A percentile compares a stretch with the other conserved stretches of the same genome.
These are phyloP conservation scores for Tenthredo scrophulariae DNA, from an alignment of 2,888 invertebrate genomes.

Conservation along the genomic window DNA sequence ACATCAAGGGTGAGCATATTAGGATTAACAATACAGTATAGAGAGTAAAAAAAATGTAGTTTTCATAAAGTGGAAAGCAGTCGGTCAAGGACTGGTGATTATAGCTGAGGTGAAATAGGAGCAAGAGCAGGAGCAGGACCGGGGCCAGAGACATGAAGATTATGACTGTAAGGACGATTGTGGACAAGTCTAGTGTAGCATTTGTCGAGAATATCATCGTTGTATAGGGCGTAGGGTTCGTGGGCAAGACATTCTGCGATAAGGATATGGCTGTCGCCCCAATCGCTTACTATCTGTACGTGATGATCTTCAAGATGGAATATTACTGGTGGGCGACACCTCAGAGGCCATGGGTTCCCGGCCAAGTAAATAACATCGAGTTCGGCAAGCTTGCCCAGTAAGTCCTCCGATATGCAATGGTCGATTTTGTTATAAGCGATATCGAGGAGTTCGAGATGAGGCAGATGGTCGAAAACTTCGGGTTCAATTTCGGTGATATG, in stretches of 20 bases:
- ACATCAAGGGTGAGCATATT: no score
- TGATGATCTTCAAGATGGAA: slow-evolving; percentile 57
- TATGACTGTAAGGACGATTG: not conserved
- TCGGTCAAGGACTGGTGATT: not conserved
- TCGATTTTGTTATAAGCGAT: slow-evolving; percentile 57
- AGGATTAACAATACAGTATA: no score
- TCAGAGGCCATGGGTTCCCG: slow-evolving; percentile 59
- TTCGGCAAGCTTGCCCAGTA: slow-evolving; percentile 56
- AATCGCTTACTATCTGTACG: slow-evolving; percentile 57
- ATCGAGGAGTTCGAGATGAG: slow-evolving; percentile 55
- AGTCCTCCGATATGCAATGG: slow-evolving; percentile 27
- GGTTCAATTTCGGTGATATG: slow-evolving; percentile 56
- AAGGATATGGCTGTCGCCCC: slow-evolving; percentile 57
- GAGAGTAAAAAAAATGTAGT: no score
- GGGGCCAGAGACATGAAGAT: not conserved
- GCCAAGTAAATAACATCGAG: slow-evolving; percentile 56
- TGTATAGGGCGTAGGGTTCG: slow-evolving; percentile 52
- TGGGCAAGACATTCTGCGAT: slow-evolving; percentile 62
- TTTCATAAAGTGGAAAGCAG: not conserved
- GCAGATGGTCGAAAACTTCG: slow-evolving; percentile 55
- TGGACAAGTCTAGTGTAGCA: slow-evolving; percentile 52
- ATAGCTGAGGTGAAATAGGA: not conserved
- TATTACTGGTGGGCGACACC: slow-evolving; percentile 57
- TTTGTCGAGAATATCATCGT: slow-evolving; percentile 53
- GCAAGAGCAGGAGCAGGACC: not conserved